A percentile compares a stretch with the other conserved stretches of the same genome.
These are phyloP conservation scores for Metellina segmentata DNA, from an alignment of 2,888 invertebrate species.

Conservation along the genomic window DNA sequence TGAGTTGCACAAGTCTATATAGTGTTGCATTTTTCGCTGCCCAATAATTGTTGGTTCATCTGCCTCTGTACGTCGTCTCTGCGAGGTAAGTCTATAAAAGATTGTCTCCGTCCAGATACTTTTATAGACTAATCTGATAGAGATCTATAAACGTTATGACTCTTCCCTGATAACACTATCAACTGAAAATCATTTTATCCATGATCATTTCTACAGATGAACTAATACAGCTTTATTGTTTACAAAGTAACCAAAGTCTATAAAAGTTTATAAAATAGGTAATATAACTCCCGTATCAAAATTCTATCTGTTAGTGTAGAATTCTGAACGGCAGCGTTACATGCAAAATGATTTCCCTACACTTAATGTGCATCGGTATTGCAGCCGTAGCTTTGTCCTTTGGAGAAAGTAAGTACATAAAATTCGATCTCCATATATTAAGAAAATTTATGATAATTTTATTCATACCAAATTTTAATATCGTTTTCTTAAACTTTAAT, in stretches of 20 bases:
- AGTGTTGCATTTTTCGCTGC: background rate
- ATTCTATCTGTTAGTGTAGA: conserved; percentile 39
- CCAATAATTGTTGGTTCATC: background rate
- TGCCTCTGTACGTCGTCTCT: background rate
- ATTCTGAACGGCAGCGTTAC: background rate
- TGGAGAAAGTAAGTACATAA: conserved; percentile 17
- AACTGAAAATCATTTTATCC: background rate
- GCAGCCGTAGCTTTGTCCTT: background rate
- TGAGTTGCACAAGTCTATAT: background rate
- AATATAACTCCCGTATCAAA: conserved; percentile 32
- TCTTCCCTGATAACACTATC: background rate
- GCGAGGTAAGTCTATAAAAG: background rate
- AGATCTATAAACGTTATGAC: conserved; percentile 9
- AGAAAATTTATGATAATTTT: too few relatives aligned
- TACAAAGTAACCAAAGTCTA: background rate
- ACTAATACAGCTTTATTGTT: conserved; percentile 13
- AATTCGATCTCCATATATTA: background rate
- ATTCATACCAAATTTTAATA: too few relatives aligned
- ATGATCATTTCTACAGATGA: conserved; percentile 17
- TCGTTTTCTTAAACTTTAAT: too few relatives aligned
- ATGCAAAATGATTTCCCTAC: conserved; percentile 34
- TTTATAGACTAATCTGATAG: background rate
- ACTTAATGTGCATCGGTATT: conserved; percentile 20
- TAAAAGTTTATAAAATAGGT: conserved; percentile 9
- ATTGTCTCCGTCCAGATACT: background rate